These are phyloP conservation scores for Fragum whitleyi DNA, from an alignment of 2,888 invertebrate genomes.

Conservation along the genomic window DNA sequence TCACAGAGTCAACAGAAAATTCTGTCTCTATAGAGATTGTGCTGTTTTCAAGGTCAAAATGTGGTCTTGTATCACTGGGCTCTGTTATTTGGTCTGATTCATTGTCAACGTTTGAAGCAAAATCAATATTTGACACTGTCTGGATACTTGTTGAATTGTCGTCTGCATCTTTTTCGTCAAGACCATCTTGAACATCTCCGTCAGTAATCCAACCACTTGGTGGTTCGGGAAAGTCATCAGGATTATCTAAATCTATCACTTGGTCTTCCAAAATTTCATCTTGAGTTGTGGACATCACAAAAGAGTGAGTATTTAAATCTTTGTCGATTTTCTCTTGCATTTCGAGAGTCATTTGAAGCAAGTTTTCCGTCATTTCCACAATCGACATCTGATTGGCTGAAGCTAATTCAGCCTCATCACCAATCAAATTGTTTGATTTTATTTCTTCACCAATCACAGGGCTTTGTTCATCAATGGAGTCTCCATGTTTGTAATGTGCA, in stretches of 20 bases:
- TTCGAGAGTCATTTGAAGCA: slow-evolving; percentile 73
- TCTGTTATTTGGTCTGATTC: neutral
- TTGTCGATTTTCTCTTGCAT: slow-evolving; percentile 60
- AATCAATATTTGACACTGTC: neutral
- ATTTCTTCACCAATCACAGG: slow-evolving; percentile 58
- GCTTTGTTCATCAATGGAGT: slow-evolving; percentile 56
- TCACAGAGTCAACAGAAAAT: slow-evolving; percentile 19
- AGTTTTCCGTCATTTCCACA: slow-evolving; percentile 75
- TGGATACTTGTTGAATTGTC: neutral
- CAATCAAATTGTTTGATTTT: slow-evolving; percentile 52
- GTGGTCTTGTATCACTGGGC: neutral
- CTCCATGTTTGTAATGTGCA: slow-evolving; percentile 55
- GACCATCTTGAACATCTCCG: neutral
- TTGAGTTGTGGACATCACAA: neutral
- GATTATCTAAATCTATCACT: slow-evolving; percentile 8
- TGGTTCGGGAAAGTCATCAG: slow-evolving; percentile 27
- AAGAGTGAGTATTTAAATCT: slow-evolving; percentile 25
- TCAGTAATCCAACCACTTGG: slow-evolving; percentile 23
- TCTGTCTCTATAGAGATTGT: neutral
- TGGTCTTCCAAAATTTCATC: neutral
- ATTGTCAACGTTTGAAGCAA: neutral
- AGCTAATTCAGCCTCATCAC: slow-evolving; percentile 18
- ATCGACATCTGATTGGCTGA: slow-evolving; percentile 65
- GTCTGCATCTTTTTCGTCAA: neutral
- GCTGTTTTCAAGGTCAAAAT: neutral